These are phyloP conservation scores for Yasuhikotakia modesta DNA, from an alignment of 2,797 vertebrate genomes.

Conservation along the genomic window DNA sequence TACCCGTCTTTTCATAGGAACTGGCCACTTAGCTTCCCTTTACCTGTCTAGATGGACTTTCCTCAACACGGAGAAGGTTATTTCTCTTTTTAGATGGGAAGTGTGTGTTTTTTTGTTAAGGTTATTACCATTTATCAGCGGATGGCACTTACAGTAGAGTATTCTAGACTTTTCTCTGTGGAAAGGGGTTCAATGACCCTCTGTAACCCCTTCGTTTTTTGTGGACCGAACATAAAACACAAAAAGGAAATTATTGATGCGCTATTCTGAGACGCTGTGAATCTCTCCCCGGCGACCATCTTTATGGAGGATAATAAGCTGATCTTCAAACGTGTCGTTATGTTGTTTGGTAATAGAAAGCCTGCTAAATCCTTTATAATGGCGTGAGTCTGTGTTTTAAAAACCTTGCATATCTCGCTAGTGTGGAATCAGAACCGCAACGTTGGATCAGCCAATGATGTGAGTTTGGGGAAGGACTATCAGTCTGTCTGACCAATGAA, in stretches of 20 bases:
- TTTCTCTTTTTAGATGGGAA: constrained; percentile 58
- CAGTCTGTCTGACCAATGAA: neutral
- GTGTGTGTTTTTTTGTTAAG: constrained; percentile 57
- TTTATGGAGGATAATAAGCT: constrained; percentile 37
- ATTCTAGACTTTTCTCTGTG: constrained; percentile 61
- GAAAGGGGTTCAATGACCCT: constrained; percentile 69
- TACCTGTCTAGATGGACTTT: constrained; percentile 61
- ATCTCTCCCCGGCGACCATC: constrained; percentile 31
- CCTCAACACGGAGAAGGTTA: constrained; percentile 56
- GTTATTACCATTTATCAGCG: constrained; percentile 65
- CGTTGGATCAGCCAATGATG: neutral
- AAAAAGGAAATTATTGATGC: constrained; percentile 42
- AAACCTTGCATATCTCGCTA: constrained; percentile 9
- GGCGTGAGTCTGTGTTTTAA: neutral
- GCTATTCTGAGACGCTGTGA: constrained; percentile 34
- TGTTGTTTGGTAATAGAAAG: constrained; percentile 41
- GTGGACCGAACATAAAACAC: constrained; percentile 35
- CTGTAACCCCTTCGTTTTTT: constrained; percentile 60
- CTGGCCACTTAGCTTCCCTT: constrained; percentile 29
- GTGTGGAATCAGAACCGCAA: neutral
- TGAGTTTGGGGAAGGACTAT: neutral
- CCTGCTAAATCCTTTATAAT: neutral
- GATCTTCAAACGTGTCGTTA: constrained; percentile 32
- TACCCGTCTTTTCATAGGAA: constrained; percentile 51
- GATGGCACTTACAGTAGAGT: constrained; percentile 58